Conservation (phyloP, 2,113 vertebrate genomes). For the Reinhardtius hippoglossoides region DNA sequence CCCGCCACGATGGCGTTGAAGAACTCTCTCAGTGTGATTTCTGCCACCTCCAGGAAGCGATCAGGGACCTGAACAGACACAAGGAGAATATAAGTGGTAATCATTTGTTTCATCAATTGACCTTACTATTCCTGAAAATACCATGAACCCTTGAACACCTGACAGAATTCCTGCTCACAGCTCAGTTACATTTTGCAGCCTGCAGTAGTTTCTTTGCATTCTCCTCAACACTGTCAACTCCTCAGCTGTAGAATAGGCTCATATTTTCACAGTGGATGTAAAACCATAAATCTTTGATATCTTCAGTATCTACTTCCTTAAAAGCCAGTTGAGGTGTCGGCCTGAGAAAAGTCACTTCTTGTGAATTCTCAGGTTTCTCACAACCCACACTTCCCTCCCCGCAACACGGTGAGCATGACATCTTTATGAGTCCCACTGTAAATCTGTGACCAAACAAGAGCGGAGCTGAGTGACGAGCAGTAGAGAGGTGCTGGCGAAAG, state of each 20-base stretch:
- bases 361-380: conserved; percentile 68
- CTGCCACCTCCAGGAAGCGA: conserved; percentile 98
- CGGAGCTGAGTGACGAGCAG: conserved; percentile 44
- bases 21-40: conserved; percentile 99
- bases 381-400: conserved; percentile 54
- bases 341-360: conserved; percentile 75
- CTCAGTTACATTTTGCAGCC: neutral
- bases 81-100: conserved; percentile 79
- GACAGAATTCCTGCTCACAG: neutral
- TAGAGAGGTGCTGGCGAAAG: conserved; percentile 71
- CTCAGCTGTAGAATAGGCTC: neutral
- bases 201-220: neutral
- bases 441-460: conserved; percentile 64
- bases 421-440: conserved; percentile 73
- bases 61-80: conserved; percentile 93
- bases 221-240: neutral
- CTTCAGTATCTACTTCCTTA: conserved; percentile 63
- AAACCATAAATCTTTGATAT: conserved; percentile 58
- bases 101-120: neutral
- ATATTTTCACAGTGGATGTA: conserved; percentile 56
- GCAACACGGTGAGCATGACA: conserved; percentile 50
- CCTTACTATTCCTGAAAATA: too few species aligned
- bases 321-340: conserved; percentile 41
- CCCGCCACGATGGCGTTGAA: conserved; percentile 99
- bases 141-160: neutral